Conservation (phyloP, 1,140 invertebrate genomes). For the Meloidogyne chitwoodi region DNA sequence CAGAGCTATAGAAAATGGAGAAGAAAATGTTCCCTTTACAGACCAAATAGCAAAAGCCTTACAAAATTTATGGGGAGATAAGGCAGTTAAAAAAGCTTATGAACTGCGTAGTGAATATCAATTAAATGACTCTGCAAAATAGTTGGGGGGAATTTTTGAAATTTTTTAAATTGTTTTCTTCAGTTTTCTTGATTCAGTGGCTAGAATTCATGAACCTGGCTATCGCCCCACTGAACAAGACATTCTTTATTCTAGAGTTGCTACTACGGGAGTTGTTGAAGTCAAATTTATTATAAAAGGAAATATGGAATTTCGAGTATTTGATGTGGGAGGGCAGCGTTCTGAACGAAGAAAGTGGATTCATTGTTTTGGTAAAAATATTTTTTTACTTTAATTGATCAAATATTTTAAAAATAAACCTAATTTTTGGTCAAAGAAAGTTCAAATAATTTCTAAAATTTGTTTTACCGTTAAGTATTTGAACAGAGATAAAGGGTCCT, state of each 20-base stretch:
- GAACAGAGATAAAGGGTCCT: too few relatives aligned
- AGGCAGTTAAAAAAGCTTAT: constrained; percentile 49
- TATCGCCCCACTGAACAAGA: constrained; percentile 94
- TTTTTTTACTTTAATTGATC: background rate
- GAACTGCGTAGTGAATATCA: constrained; percentile 53
- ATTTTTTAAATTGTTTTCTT: background rate
- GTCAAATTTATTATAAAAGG: constrained; percentile 39
- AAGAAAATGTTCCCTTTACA: constrained; percentile 45
- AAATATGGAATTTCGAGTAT: constrained; percentile 71
- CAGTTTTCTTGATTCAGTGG: constrained; percentile 91
- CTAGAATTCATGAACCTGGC: constrained; percentile 81
- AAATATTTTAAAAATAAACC: too few relatives aligned
- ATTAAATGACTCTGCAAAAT: constrained; percentile 58
- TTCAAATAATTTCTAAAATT: too few relatives aligned
- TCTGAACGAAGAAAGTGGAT: constrained; percentile 62
- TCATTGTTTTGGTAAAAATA: constrained; percentile 57
- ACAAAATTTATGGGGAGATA: constrained; percentile 48
- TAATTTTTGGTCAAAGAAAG: too few relatives aligned
- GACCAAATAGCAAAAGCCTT: constrained; percentile 36
- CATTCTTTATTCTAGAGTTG: constrained; percentile 89
- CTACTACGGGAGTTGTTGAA: constrained; percentile 70
- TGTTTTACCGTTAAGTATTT: too few relatives aligned
- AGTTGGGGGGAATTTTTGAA: constrained; percentile 29
- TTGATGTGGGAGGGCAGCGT: constrained; percentile 75
- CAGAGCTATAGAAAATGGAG: constrained; percentile 42